Base-by-base conservation (phyloP, 2,113 vertebrate species). In the Burhinus oedicnemus region DNA sequence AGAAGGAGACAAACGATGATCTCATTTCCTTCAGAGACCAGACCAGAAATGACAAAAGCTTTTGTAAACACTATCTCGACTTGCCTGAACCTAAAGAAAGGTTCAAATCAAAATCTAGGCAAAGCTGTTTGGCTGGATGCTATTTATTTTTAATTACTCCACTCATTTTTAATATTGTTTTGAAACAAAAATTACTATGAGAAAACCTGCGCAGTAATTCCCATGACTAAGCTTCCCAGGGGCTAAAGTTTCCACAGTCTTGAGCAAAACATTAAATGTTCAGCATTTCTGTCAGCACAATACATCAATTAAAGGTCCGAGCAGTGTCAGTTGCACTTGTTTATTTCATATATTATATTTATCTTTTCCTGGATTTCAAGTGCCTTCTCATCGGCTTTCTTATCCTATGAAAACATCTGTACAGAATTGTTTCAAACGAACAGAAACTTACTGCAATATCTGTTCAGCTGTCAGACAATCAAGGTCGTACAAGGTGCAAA, bases 351-450 rank as follows among this genome's bases (percentile, higher is more conserved):
- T 94, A 95, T 97, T 97, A 90, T 96, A 72, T 97, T 97, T 98
- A 95, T 98, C 97, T 97, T 97, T 90, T 95, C 95, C 90, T 92
- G 79, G 72, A 97, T 98, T 98, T 97, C 94, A 88, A 98, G 81
- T 93, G 64, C 74, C 72, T 94, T 97, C 90, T 97, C 92, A 97
- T 97, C 89, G 93, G 83, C 61, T 91, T 91, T 95, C 96, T 98
- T 98, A 98, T 97, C 97, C 68, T 95, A 65, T 95, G 82, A 97
- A 98, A 98, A 98, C 97, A 98, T 98, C 97, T 98, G 97, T 90
- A 94, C 91, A 70, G 70, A 94, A 95, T 97, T 98, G 95, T 97
- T 97, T 95, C 86, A 97, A 97, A 97, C 95, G 86, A 97, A 94
- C 97, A 98, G 93, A 97, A 84, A 84, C 70, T 88, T 87, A 54